Evolutionary conservation across 2,113 vertebrate genomes (phyloP).

Genomic region (Sphaerodactylus townsendi): DNA sequence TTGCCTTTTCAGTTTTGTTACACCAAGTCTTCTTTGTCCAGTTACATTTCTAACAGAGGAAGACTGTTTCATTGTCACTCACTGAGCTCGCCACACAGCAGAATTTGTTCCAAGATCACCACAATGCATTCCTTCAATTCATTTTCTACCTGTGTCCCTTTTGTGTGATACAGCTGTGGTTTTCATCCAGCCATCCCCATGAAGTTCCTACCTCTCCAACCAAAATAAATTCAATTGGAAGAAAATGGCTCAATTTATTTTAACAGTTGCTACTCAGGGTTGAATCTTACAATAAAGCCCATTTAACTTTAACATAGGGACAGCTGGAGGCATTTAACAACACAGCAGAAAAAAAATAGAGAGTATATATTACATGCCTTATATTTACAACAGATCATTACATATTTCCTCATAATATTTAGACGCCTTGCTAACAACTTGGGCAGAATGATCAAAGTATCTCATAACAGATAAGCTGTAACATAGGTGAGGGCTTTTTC

Average conservation of each 20-base stretch:
- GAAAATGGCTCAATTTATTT: slow-evolving; percentile 70
- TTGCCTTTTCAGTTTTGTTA: background rate
- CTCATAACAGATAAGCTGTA: slow-evolving; percentile 61
- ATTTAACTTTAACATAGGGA: slow-evolving; percentile 70
- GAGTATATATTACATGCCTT: slow-evolving; percentile 62
- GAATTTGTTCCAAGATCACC: background rate
- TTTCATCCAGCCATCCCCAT: slow-evolving; percentile 54
- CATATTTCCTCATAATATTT: slow-evolving; percentile 64
- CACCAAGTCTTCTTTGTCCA: slow-evolving; percentile 2
- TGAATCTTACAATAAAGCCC: slow-evolving; percentile 70
- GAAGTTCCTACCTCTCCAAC: slow-evolving; percentile 57
- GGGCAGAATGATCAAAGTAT: slow-evolving; percentile 53
- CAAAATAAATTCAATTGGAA: slow-evolving; percentile 63
- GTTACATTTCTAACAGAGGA: background rate
- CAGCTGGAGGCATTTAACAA: slow-evolving; percentile 74
- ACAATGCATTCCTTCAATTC: background rate
- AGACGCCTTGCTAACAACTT: slow-evolving; percentile 33
- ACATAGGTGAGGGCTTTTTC: slow-evolving; percentile 16
- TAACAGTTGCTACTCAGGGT: slow-evolving; percentile 72
- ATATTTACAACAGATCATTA: slow-evolving; percentile 59
- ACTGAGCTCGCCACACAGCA: slow-evolving; percentile 1
- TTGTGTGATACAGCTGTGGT: slow-evolving; percentile 34
- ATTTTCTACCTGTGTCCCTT: background rate
- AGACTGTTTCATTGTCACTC: background rate
- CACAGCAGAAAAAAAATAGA: slow-evolving; percentile 69